Percentiles rank a stretch among this genome's conserved stretches.
These are phyloP conservation scores for Apodemus sylvaticus DNA, from an alignment of 2,113 vertebrate species.

Conservation along the genomic window DNA sequence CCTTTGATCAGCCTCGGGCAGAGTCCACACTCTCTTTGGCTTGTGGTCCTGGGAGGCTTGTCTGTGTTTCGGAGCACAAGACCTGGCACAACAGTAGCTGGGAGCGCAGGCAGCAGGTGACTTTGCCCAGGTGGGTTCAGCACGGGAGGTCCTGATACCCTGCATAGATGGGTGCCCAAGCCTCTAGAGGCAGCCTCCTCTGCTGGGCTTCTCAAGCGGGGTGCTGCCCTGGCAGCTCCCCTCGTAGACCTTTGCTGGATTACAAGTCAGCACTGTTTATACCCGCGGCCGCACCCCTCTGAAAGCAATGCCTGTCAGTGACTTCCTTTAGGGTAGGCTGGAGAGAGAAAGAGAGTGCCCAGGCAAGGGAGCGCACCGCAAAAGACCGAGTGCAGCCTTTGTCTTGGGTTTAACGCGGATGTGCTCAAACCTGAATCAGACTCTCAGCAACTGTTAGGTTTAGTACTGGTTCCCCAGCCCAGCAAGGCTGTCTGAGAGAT, in stretches of 20 bases:
- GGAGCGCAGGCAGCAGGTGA: constrained; percentile 56
- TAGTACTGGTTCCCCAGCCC: background rate
- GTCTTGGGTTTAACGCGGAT: constrained; percentile 9
- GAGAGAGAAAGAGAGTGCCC: background rate
- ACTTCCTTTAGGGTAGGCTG: background rate
- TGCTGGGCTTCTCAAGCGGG: background rate
- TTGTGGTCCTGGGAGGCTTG: background rate
- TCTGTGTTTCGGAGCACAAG: background rate
- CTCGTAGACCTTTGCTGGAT: background rate
- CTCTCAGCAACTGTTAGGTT: background rate
- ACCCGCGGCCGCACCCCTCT: constrained; percentile 54
- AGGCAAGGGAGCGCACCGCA: background rate
- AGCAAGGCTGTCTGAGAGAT: background rate
- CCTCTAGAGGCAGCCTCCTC: background rate
- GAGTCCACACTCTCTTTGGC: background rate
- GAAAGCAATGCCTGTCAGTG: background rate
- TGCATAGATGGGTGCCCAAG: background rate
- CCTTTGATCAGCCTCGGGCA: rapidly evolving
- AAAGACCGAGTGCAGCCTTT: constrained; percentile 32
- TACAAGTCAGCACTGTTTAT: background rate
- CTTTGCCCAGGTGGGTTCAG: background rate
- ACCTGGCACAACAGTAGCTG: background rate
- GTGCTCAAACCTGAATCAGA: background rate
- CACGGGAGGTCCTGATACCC: background rate
- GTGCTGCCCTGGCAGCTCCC: background rate